These are phyloP conservation scores for Coleophora flavipennella DNA, from an alignment of 2,888 invertebrate genomes.

Conservation along the genomic window DNA sequence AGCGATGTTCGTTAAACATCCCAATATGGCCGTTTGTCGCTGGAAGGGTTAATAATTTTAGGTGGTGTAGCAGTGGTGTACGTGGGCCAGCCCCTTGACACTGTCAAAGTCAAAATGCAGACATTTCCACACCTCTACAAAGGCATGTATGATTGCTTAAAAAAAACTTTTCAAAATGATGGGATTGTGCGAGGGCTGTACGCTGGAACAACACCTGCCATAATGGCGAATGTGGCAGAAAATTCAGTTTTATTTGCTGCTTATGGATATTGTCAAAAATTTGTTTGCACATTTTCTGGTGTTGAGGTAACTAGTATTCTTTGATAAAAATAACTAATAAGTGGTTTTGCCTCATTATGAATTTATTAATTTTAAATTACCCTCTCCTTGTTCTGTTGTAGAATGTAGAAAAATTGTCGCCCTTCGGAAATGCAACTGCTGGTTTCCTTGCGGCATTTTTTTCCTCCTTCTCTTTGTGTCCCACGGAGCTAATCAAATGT, in stretches of 20 bases:
- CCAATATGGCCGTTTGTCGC: too few species aligned
- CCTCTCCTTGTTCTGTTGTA: slow-evolving; percentile 36
- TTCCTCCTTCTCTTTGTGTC: slow-evolving; percentile 95
- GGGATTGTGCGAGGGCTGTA: slow-evolving; percentile 90
- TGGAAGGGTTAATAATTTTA: slow-evolving; percentile 49
- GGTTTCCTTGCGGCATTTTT: slow-evolving; percentile 97
- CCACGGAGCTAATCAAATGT: slow-evolving; percentile 98
- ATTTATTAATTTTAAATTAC: too few species aligned
- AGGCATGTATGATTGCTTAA: slow-evolving; percentile 89
- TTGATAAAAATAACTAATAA: not conserved
- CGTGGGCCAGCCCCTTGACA: slow-evolving; percentile 98
- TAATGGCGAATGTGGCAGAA: slow-evolving; percentile 97
- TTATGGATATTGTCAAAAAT: slow-evolving; percentile 96
- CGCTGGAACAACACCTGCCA: slow-evolving; percentile 94
- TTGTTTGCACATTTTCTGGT: slow-evolving; percentile 70
- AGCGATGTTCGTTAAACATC: too few species aligned
- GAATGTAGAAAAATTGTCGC: slow-evolving; percentile 78
- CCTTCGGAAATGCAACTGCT: slow-evolving; percentile 86
- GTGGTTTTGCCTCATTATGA: too few species aligned
- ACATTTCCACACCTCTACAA: slow-evolving; percentile 93
- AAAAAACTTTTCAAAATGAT: slow-evolving; percentile 86
- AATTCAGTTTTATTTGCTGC: slow-evolving; percentile 96
- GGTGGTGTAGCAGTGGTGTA: slow-evolving; percentile 95
- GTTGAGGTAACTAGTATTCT: slow-evolving; percentile 39
- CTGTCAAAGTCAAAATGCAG: slow-evolving; percentile 99